Base-by-base conservation (phyloP, 1,140 invertebrate species). In the Anastrepha obliqua region DNA sequence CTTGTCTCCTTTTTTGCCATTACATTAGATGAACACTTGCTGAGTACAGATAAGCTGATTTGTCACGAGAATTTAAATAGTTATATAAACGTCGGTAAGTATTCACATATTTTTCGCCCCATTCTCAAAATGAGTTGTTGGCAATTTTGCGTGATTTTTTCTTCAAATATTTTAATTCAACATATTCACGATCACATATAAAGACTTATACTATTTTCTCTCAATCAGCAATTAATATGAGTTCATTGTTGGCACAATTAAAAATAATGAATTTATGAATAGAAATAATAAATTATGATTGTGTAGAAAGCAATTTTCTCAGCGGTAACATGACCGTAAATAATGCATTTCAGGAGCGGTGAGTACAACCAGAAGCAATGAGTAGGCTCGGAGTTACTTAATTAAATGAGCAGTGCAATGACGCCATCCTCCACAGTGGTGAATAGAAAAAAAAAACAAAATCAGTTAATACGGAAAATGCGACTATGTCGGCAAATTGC, bases 331-430 rank as follows among this genome's bases (percentile, higher is more conserved):
- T n/a, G 20, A 17, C 74, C 11, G 20, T 81, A 81, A 81, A 81
- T 81, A 81, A 81, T 55, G n/a, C 7, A 20, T 11, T 55, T 44
- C 8, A 58, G n/a, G n/a, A 55, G 47, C 7, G 9, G 42, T 44
- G 47, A 47, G 74, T 17, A 20, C 47, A 17, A 8, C 15, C 20
- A 55, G 74, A 47, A 47, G 74, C 44, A 55, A n/a, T 11, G 74
- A 81, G 47, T 81, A 47, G 47, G 47, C 17, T 58, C 17, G 47
- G 15, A 81, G 74, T 81, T 81, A 81, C 74, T 81, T 81, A 81
- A 81, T 81, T 81, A 81, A 81, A 81, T 81, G 74, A 81, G 47
- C 74, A 81, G 74, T 81, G 74, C 74, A 81, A 81, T 81, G 74
- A 81, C 74, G 74, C 74, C 74, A 81, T 81, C 44, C 9, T 55